Conservation (phyloP, 2,888 invertebrate genomes). For the Acanthosoma haemorrhoidale region DNA sequence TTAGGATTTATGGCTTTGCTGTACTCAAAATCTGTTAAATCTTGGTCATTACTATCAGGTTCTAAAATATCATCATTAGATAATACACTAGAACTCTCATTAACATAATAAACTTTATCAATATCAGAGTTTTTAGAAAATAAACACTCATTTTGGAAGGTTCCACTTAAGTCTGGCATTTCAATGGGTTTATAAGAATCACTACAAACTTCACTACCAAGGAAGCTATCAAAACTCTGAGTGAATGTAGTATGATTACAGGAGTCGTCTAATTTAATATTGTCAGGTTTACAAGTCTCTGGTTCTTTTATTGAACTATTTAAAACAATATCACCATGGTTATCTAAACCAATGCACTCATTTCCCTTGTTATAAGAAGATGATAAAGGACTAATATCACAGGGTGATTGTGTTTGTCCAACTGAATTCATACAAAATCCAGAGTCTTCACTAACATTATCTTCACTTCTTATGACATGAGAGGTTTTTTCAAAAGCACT, state of each 20-base stretch:
- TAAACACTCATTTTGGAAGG: not conserved
- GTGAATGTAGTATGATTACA: not conserved
- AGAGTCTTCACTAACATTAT: constrained; percentile 20
- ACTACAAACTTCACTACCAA: not conserved
- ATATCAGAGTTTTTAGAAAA: no score
- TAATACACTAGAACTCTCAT: not conserved
- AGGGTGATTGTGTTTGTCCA: constrained; percentile 14
- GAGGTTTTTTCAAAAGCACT: constrained; percentile 15
- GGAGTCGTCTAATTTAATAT: not conserved
- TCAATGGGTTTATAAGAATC: not conserved
- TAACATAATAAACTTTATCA: not conserved
- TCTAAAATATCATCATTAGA: not conserved
- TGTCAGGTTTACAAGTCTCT: not conserved
- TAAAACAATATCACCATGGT: not conserved
- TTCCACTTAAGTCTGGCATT: not conserved
- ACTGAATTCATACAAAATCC: constrained; percentile 18
- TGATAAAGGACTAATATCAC: constrained; percentile 11
- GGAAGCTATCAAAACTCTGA: not conserved
- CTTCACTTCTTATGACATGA: not conserved
- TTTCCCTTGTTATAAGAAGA: constrained; percentile 11
- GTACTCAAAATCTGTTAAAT: no score
- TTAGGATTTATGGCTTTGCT: no score
- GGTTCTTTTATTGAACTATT: not conserved
- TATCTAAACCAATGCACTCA: not conserved
- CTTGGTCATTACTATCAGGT: not conserved